A percentile compares a stretch with the other conserved stretches of the same genome.
Evolutionary conservation across 2,888 invertebrate species (phyloP).

Genomic region (Alviniconcha strummeri): DNA sequence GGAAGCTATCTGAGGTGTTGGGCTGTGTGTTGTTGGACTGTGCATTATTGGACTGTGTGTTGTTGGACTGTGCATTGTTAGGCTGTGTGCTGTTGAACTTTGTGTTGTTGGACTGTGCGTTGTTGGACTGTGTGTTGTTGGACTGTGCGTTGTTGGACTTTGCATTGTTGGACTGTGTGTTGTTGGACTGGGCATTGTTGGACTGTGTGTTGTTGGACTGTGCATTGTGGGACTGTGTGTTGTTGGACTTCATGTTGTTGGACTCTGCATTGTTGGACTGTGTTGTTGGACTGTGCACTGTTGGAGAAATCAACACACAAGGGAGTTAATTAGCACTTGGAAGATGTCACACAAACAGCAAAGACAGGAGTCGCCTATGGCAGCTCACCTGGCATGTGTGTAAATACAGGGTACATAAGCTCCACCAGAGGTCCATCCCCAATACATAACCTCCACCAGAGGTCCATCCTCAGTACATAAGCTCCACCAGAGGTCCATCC

Average conservation of each 20-base stretch:
- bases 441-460: no score
- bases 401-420: no score
- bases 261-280: background rate
- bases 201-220: background rate
- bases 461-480: no score
- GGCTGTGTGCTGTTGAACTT: background rate
- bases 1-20: no score
- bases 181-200: background rate
- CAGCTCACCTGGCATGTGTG: no score
- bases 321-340: no score
- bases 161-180: background rate
- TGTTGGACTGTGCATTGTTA: background rate
- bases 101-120: background rate
- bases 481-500: no score
- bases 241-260: background rate
- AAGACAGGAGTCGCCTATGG: no score
- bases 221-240: background rate
- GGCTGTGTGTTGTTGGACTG: background rate
- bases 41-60: background rate
- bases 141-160: background rate
- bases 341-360: background rate
- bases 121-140: background rate
- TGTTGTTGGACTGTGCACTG: background rate
- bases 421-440: no score
- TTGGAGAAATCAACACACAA: background rate